A percentile compares a stretch with the other conserved stretches of the same genome.
Evolutionary conservation across 2,797 vertebrate genomes (phyloP).

Genomic region (Stomatorhinus walkeri): DNA sequence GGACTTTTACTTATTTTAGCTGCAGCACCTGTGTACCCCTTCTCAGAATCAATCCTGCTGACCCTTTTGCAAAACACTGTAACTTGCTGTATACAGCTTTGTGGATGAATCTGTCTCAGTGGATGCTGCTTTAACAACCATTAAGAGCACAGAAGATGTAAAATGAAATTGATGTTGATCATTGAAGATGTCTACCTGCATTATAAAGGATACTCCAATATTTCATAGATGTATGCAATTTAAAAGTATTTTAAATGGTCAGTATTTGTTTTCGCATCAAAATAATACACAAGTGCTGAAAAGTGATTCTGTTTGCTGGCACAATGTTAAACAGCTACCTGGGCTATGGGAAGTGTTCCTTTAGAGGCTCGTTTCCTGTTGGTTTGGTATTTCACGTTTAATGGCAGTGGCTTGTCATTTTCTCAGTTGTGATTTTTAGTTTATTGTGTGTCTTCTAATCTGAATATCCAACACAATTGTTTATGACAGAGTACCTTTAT

Average conservation of each 20-base stretch:
- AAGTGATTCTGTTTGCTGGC: background rate
- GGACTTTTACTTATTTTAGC: background rate
- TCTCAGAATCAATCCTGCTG: background rate
- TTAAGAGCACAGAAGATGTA: background rate
- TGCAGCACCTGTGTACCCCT: conserved; percentile 1
- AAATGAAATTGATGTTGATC: background rate
- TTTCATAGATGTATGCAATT: background rate
- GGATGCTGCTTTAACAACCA: background rate
- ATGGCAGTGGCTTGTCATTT: background rate
- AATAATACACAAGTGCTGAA: background rate
- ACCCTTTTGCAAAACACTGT: background rate
- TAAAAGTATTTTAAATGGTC: conserved; percentile 5
- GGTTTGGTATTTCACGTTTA: background rate
- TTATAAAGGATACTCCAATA: background rate
- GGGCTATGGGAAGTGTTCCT: background rate
- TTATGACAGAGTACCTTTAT: background rate
- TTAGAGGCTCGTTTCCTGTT: background rate
- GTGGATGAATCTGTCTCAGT: background rate
- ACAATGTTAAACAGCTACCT: background rate
- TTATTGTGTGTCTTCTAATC: background rate
- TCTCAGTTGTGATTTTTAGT: background rate
- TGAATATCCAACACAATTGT: background rate
- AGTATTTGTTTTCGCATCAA: background rate
- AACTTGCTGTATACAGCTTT: background rate
- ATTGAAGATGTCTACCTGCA: background rate